Evolutionary conservation across 1,140 invertebrate species (phyloP).

Genomic region (Drosophila paulistorum): DNA sequence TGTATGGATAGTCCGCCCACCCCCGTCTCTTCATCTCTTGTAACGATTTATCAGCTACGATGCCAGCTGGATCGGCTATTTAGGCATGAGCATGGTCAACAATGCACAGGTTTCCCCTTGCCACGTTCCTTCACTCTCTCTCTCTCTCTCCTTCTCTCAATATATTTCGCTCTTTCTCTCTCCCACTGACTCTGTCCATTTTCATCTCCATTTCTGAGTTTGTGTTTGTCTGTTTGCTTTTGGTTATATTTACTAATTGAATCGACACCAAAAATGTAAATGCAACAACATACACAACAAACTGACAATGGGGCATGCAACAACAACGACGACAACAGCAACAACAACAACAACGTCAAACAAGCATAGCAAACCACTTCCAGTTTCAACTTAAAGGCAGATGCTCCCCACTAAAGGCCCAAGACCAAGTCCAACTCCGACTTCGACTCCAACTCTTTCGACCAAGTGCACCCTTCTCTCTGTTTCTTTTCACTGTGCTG

Average conservation of each 20-base stretch:
- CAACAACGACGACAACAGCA: conserved; percentile 9
- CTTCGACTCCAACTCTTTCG: conserved; percentile 14
- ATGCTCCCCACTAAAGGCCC: conserved; percentile 32
- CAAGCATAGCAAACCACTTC: conserved; percentile 46
- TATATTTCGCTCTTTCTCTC: not conserved
- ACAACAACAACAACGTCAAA: conserved; percentile 20
- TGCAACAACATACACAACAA: conserved; percentile 74
- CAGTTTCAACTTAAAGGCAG: conserved; percentile 58
- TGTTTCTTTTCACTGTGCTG: not conserved
- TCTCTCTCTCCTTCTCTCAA: not conserved
- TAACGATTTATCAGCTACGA: conserved; percentile 57
- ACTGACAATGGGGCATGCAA: conserved; percentile 53
- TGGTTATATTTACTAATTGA: conserved; percentile 83
- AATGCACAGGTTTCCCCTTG: conserved; percentile 71
- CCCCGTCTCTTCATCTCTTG: not conserved
- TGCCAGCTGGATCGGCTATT: conserved; percentile 64
- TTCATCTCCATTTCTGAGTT: conserved; percentile 23
- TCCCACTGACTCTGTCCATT: conserved; percentile 4
- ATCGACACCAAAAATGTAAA: conserved; percentile 83
- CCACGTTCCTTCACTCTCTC: not conserved
- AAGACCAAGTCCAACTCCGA: conserved; percentile 20
- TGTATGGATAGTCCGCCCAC: not conserved
- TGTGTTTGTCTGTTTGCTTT: conserved; percentile 77
- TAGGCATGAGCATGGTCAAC: conserved; percentile 80
- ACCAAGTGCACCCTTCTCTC: conserved; percentile 10